Percentiles rank a stretch among this genome's conserved stretches.
phyloP scores from a whole-genome alignment of 2,113 vertebrate species.

The Poicephalus meyeri region DNA sequence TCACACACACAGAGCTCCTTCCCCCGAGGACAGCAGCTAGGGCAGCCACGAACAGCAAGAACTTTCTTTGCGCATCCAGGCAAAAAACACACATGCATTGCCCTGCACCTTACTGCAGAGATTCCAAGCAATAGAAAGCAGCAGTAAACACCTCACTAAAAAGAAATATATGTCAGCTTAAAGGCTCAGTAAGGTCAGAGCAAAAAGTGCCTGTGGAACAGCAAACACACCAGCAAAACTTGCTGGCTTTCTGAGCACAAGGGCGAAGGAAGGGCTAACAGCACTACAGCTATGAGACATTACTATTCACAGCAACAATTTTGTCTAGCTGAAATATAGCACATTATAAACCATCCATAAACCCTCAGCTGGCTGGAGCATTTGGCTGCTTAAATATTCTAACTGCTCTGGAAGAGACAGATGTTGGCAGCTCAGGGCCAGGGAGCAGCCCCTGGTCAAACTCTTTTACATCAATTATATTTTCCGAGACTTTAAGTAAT shows the following conservation, averaged over 20 bases:
- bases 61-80: background rate
- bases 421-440: background rate
- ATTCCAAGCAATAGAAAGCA: background rate
- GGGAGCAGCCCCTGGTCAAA: background rate
- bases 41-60: background rate
- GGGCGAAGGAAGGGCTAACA: background rate
- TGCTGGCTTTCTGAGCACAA: background rate
- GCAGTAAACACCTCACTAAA: background rate
- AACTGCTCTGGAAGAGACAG: background rate
- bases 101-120: background rate
- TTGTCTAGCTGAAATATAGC: background rate
- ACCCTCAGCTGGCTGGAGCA: background rate
- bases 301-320: background rate
- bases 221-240: background rate
- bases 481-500: background rate
- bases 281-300: background rate
- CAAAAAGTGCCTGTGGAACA: rapidly evolving
- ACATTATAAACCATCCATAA: background rate
- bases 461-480: background rate
- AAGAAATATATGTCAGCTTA: background rate
- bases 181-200: background rate
- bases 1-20: rapidly evolving
- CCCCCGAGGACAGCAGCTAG: rapidly evolving
- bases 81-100: background rate
- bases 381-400: background rate